Evolutionary conservation across 2,797 vertebrate genomes (phyloP).

Genomic region (Adelosebastes latens): DNA sequence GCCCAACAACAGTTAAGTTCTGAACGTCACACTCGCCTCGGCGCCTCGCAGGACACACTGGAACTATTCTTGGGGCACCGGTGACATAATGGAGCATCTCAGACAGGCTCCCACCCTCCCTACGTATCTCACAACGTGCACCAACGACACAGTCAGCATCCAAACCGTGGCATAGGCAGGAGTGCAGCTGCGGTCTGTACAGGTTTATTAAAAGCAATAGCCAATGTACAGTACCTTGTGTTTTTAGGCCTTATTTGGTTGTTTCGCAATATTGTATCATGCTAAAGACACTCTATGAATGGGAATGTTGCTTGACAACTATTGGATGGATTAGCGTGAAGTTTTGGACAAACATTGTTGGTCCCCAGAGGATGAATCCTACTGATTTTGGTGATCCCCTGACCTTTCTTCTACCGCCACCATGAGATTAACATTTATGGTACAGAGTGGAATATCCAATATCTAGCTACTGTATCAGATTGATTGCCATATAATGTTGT

Average conservation of each 20-base stretch:
- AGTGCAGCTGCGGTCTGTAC: slow-evolving; percentile 45
- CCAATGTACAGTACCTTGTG: not conserved
- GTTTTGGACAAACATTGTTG: not conserved
- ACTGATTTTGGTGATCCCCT: not conserved
- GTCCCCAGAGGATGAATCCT: not conserved
- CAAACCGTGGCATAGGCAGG: slow-evolving; percentile 11
- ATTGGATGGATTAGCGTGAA: not conserved
- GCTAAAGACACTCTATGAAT: not conserved
- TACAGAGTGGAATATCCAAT: too few relatives aligned
- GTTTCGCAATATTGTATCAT: not conserved
- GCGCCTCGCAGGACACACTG: slow-evolving; percentile 73
- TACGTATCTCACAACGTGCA: slow-evolving; percentile 16
- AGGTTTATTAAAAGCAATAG: not conserved
- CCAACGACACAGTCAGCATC: slow-evolving; percentile 51
- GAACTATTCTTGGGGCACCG: slow-evolving; percentile 76
- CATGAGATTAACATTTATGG: too few relatives aligned
- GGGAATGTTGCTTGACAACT: not conserved
- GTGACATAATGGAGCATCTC: slow-evolving; percentile 80
- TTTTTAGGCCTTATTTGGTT: not conserved
- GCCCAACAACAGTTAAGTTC: slow-evolving; percentile 72
- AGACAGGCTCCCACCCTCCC: slow-evolving; percentile 49
- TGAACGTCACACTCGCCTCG: slow-evolving; percentile 76
- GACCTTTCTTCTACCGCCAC: not conserved
- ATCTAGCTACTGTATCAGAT: not conserved
- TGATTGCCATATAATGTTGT: too few relatives aligned